Conservation (phyloP, 2,888 invertebrate genomes). For the Dryobota labecula region DNA sequence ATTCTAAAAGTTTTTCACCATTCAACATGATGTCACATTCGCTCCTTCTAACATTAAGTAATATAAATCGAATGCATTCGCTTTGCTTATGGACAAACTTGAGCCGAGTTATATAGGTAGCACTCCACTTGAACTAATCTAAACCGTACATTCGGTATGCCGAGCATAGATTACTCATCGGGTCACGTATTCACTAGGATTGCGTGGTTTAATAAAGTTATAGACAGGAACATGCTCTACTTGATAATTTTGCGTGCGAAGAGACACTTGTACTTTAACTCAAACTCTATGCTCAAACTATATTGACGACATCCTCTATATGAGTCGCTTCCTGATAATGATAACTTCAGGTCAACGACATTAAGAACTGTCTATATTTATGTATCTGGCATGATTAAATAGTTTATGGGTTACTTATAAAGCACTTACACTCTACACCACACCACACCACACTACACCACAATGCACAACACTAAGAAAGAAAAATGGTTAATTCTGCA, state of each 20-base stretch:
- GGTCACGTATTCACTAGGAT: conserved; percentile 16
- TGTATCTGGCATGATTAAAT: neutral
- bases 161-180: conserved; percentile 23
- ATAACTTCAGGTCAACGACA: neutral
- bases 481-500: no score
- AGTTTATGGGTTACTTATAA: neutral
- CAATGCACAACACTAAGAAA: no score
- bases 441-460: no score
- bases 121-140: conserved; percentile 28
- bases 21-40: no score
- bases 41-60: no score
- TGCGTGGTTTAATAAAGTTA: conserved; percentile 33
- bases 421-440: no score
- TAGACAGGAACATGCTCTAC: neutral
- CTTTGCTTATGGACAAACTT: neutral
- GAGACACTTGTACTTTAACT: neutral
- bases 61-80: no score
- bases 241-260: conserved; percentile 15
- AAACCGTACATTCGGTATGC: neutral
- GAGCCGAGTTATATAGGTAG: conserved; percentile 5
- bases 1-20: no score
- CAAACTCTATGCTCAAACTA: neutral
- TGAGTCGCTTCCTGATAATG: neutral
- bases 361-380: neutral
- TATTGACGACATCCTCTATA: neutral